Evolutionary conservation across 2,113 vertebrate genomes (phyloP).

Genomic region (Solenodon paradoxus): DNA sequence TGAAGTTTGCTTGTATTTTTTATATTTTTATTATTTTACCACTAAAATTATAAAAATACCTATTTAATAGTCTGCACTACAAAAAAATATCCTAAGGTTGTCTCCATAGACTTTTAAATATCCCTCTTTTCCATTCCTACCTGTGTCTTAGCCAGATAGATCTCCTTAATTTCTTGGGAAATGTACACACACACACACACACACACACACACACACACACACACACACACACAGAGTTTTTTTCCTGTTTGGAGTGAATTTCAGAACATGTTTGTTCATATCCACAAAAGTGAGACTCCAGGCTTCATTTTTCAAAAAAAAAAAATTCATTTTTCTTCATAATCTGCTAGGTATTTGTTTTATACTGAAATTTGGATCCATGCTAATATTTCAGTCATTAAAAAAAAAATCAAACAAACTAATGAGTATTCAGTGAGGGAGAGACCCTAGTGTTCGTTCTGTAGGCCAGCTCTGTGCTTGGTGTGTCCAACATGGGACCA

Average conservation of each 20-base stretch:
- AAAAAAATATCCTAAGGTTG: neutral
- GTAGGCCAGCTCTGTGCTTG: no score
- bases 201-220: no score
- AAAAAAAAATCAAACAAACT: neutral
- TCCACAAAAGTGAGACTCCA: neutral
- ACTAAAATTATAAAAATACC: neutral
- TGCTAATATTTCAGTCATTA: neutral
- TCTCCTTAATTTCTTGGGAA: neutral
- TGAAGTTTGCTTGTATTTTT: neutral
- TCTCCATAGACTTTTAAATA: neutral
- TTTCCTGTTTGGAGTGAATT: neutral
- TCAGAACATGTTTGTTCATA: neutral
- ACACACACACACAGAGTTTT: no score
- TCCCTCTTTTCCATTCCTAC: neutral
- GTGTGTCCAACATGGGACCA: neutral
- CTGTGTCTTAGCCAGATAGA: neutral
- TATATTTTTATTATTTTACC: neutral
- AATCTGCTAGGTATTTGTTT: neutral
- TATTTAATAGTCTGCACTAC: neutral
- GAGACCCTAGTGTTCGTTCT: neutral
- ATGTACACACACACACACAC: no score
- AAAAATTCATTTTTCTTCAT: neutral
- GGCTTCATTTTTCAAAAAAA: neutral
- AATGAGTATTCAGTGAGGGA: neutral
- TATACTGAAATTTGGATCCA: neutral